These are phyloP conservation scores for Sinelater perroti DNA, from an alignment of 2,888 invertebrate species.

Conservation along the genomic window DNA sequence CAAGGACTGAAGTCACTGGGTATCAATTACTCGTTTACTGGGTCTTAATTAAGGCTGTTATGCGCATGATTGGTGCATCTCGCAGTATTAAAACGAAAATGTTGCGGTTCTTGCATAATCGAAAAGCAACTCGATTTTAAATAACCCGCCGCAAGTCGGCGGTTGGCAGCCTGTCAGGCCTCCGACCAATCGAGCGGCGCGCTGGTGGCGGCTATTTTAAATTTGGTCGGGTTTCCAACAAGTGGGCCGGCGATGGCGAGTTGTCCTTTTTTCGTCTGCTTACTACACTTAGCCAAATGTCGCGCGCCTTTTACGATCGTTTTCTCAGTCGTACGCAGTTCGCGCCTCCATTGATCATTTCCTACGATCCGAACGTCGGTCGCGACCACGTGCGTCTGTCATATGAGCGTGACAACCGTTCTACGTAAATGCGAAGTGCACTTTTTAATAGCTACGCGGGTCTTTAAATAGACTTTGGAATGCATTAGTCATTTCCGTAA, in stretches of 20 bases:
- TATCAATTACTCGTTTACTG: conserved; percentile 32
- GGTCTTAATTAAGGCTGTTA: conserved; percentile 28
- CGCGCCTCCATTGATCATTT: conserved; percentile 18
- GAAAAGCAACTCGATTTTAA: too few relatives aligned
- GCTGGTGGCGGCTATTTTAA: too few relatives aligned
- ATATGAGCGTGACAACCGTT: conserved; percentile 12
- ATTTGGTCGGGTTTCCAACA: too few relatives aligned
- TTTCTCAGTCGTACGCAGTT: background rate
- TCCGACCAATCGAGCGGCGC: too few relatives aligned
- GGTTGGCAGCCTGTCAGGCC: too few relatives aligned
- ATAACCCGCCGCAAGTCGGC: too few relatives aligned
- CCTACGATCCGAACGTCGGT: background rate
- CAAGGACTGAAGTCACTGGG: conserved; percentile 41
- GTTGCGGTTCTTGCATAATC: too few relatives aligned
- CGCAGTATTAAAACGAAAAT: too few relatives aligned
- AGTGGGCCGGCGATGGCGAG: too few relatives aligned
- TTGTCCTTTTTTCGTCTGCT: too few relatives aligned
- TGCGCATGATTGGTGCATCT: too few relatives aligned
- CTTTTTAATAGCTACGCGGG: conserved; percentile 21
- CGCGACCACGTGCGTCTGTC: conserved; percentile 7
- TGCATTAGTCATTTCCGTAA: conserved; percentile 33
- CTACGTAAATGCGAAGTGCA: conserved; percentile 21
- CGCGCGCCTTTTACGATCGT: background rate
- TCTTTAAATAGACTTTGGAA: conserved; percentile 32
- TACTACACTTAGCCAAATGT: too few relatives aligned